Base-by-base conservation (phyloP, 2,797 vertebrate genomes). In the Tympanoctomys barrerae region DNA sequence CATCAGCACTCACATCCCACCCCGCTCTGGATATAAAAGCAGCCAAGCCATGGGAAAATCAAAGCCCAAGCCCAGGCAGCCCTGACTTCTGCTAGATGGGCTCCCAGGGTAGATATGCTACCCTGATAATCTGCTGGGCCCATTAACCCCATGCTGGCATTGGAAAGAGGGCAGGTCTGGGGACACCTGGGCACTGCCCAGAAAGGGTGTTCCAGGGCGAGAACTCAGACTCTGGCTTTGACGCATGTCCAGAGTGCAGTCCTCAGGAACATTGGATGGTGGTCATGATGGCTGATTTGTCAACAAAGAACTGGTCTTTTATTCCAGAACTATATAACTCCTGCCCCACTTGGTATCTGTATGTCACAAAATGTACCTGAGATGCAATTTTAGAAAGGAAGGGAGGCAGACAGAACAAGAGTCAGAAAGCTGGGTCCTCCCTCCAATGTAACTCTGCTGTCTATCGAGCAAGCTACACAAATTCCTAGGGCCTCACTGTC, bases 11-110 rank as follows among this genome's bases (percentile, higher is more conserved):
- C 22, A 42, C 26, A 18, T 12, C 33, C 18, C 1, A 26, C 24
- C 36, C 81, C 0, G 5, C 75, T 90, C 52, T 46, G 80, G 54
- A 36, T 81, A 81, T 83, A 90, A 98, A 96, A 73, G 61, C 36
- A 77, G 52, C 28, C 66, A 93, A 95, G 81, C 83, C 8, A 0
- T 91, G 96, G 92, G 95, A 97, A 97, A 97, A 92, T 94, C 90
- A 68, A n/a, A 94, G 80, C 64, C 87, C 91, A 81, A 70, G 91
- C 36, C 71, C 90, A 92, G 42, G 94, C 96, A 84, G 83, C 90
- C 95, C 89, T 96, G 96, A 87, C 93, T 70, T 94, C 61, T 52
- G 82, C 54, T 31, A 88, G 96, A 61, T 49, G 52, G 7, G 54
- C 68, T 95, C 75, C 73, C 59, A 26, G 22, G 39, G 68, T 61